Conservation (phyloP, 2,113 vertebrate genomes). For the Oncorhynchus masou region DNA sequence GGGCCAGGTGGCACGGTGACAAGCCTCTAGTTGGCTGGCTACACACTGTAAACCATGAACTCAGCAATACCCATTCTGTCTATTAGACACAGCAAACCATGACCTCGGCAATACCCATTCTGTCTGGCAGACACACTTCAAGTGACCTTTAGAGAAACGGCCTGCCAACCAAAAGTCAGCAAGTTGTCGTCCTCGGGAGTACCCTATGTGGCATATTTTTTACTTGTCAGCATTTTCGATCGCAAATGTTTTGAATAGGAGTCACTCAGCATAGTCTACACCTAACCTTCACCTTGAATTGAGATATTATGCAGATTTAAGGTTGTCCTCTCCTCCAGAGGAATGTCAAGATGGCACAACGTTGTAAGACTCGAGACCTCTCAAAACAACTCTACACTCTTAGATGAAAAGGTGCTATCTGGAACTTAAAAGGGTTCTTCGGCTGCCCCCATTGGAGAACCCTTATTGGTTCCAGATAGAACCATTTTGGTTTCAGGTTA, state of each 20-base stretch:
- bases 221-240: slow-evolving; percentile 66
- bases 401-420: no score
- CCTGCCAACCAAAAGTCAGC: slow-evolving; percentile 64
- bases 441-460: no score
- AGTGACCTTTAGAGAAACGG: slow-evolving; percentile 55
- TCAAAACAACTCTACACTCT: no score
- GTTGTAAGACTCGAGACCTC: no score
- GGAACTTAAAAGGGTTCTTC: no score
- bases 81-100: slow-evolving; percentile 16
- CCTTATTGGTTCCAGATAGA: no score
- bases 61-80: slow-evolving; percentile 52
- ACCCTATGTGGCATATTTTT: slow-evolving; percentile 54
- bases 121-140: slow-evolving; percentile 24
- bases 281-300: slow-evolving; percentile 35
- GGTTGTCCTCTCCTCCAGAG: no score
- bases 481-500: no score
- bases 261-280: slow-evolving; percentile 62
- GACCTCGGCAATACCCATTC: slow-evolving; percentile 44
- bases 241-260: slow-evolving; percentile 47
- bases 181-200: slow-evolving; percentile 36
- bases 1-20: slow-evolving; percentile 26
- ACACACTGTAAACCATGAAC: slow-evolving; percentile 6
- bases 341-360: no score
- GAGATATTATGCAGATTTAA: background rate
- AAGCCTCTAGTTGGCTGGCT: slow-evolving; percentile 11